These are phyloP conservation scores for Lepidurus couesii DNA, from an alignment of 1,140 invertebrate species.

Conservation along the genomic window DNA sequence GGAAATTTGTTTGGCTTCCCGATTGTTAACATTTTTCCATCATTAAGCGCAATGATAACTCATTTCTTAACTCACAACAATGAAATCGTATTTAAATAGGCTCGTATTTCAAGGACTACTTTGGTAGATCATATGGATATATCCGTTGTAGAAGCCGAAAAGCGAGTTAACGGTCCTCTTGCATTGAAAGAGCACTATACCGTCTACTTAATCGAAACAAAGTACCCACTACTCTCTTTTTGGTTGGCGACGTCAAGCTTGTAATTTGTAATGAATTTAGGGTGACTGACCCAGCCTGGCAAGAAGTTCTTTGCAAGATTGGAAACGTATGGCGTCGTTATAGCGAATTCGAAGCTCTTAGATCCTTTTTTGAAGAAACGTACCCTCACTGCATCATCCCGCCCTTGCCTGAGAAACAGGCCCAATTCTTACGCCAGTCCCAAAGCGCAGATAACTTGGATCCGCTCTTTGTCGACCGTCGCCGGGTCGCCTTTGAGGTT, in stretches of 20 bases:
- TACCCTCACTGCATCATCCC: constrained; percentile 73
- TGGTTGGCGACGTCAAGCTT: not conserved
- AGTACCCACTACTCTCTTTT: constrained; percentile 48
- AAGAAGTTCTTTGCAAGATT: constrained; percentile 54
- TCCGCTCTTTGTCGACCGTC: constrained; percentile 76
- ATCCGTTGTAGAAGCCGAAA: constrained; percentile 74
- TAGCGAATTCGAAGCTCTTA: constrained; percentile 74
- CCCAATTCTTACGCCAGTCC: constrained; percentile 71
- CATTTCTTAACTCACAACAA: too few relatives aligned
- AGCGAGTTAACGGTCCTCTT: constrained; percentile 67
- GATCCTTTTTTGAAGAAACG: constrained; percentile 65
- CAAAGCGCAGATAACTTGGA: constrained; percentile 61
- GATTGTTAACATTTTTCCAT: too few relatives aligned
- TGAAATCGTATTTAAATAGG: not conserved
- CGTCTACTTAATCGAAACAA: constrained; percentile 76
- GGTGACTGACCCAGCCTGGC: constrained; percentile 63
- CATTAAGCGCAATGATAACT: too few relatives aligned
- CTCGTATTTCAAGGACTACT: constrained; percentile 55
- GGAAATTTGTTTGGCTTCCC: too few relatives aligned
- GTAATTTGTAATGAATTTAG: constrained; percentile 44
- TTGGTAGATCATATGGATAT: constrained; percentile 73
- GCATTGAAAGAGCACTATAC: constrained; percentile 76
- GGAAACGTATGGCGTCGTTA: constrained; percentile 72
- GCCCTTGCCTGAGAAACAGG: constrained; percentile 73
- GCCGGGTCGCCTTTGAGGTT: constrained; percentile 69